Percentiles rank a stretch among this genome's conserved stretches.
These are phyloP conservation scores for Alethe castanea DNA, from an alignment of 2,113 vertebrate species.

Conservation along the genomic window DNA sequence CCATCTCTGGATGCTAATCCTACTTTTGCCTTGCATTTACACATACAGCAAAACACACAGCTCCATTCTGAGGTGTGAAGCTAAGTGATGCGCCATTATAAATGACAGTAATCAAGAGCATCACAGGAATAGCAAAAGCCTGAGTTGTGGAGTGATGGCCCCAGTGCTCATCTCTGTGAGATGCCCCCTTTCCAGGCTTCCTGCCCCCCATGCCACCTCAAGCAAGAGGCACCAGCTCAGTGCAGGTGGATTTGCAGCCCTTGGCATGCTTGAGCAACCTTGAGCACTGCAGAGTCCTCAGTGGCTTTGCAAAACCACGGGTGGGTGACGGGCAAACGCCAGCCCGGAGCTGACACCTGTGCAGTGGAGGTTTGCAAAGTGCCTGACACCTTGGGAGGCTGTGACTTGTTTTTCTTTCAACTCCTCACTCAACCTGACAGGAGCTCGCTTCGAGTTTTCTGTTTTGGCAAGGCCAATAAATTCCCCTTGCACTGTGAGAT, in stretches of 20 bases:
- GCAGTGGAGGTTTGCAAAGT: not conserved
- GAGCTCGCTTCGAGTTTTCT: not conserved
- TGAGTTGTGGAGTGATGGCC: not conserved
- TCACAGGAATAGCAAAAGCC: not conserved
- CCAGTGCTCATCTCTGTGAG: not conserved
- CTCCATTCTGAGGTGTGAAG: not conserved
- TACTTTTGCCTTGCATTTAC: not conserved
- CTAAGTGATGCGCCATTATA: not conserved
- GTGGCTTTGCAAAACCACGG: not conserved
- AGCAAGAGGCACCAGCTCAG: not conserved
- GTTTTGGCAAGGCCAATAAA: not conserved
- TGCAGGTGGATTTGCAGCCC: not conserved
- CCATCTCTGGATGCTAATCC: not conserved
- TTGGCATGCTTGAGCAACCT: not conserved
- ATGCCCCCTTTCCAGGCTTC: not conserved
- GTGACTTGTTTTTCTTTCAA: slow-evolving; percentile 25
- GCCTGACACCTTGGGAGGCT: not conserved
- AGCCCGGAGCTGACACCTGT: slow-evolving; percentile 17
- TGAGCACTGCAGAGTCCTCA: not conserved
- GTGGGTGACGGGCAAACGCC: not conserved
- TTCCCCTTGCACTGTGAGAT: not conserved
- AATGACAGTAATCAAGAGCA: not conserved
- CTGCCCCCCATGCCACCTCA: not conserved
- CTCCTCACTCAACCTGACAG: slow-evolving; percentile 44
- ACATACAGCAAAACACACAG: not conserved